Base-by-base conservation (phyloP, 2,113 vertebrate species). In the Charadrius vociferus region DNA sequence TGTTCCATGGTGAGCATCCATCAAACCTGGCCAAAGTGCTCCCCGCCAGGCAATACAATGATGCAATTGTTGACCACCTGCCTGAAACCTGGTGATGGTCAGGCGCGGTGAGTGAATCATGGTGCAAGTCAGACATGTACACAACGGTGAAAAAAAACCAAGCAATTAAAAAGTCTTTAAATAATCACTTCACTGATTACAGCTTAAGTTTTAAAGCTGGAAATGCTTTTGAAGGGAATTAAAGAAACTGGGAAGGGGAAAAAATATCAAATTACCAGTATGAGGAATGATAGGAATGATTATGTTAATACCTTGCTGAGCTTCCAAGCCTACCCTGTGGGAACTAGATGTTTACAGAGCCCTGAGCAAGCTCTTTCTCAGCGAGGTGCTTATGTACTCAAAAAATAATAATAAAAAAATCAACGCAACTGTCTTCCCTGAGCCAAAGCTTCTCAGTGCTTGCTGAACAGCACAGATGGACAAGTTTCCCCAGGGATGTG, bases 181-280 rank as follows among this genome's bases (percentile, higher is more conserved):
- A 74, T 36, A 79, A 55, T 88, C 0, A 14, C 58, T 74, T 75
- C 21, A 52, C 65, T 55, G 43, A 43, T 75, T 63, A 12, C 36
- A 84, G 6, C 68, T 79, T 49, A 59, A 65, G 14, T 15, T 87
- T n/a, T 53, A 85, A 94, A 87, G 27, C 17, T 91, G 32, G 4
- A 94, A 81, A 74, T 67, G 34, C 12, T 84, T 81, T 95, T 68
- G 39, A 89, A 75, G 20, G 53, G 27, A 94, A 77, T 45, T 62
- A 65, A 83, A 88, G 53, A 39, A 87, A 32, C 61, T 75, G 29
- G 8, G 62, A 89, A 82, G 30, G 52, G 61, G 27, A n/a, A 81
- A 45, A 94, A 95, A 66, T 58, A 95, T 66, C 24, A 65, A 87
- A 80, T 93, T 94, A 49, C 39, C 36, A 77, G 27, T 82, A 56